A percentile compares a stretch with the other conserved stretches of the same genome.
These are phyloP conservation scores for Macrotus californicus DNA, from an alignment of 2,113 vertebrate species.

Conservation along the genomic window DNA sequence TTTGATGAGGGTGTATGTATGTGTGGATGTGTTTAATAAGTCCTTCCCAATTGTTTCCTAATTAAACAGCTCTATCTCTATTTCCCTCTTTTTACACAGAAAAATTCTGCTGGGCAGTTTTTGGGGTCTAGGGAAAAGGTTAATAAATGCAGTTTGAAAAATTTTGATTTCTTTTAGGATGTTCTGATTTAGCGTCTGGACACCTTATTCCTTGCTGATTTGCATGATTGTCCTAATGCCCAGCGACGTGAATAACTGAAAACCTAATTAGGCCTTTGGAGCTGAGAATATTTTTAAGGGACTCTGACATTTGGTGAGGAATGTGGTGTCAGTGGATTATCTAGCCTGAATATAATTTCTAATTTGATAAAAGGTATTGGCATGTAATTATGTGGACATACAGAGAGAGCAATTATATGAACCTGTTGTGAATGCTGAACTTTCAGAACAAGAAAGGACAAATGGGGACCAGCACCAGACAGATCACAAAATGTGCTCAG, in stretches of 20 bases:
- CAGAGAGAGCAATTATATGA: slow-evolving; percentile 43
- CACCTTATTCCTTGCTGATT: slow-evolving; percentile 48
- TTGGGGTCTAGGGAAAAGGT: slow-evolving; percentile 28
- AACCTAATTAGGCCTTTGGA: slow-evolving; percentile 67
- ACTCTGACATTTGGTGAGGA: slow-evolving; percentile 67
- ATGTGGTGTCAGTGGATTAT: slow-evolving; percentile 62
- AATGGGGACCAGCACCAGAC: not conserved
- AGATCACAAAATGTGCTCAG: not conserved
- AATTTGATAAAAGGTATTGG: slow-evolving; percentile 63
- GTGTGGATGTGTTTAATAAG: not conserved
- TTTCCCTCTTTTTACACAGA: not conserved
- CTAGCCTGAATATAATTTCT: slow-evolving; percentile 61
- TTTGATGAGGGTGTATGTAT: not conserved
- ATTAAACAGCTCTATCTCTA: not conserved
- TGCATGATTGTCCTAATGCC: slow-evolving; percentile 61
- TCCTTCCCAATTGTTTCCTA: not conserved
- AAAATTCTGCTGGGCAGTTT: not conserved
- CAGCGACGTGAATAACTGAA: slow-evolving; percentile 57
- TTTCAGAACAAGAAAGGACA: slow-evolving; percentile 34
- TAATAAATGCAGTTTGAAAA: slow-evolving; percentile 46
- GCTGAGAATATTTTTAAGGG: slow-evolving; percentile 53
- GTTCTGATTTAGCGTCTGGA: not conserved
- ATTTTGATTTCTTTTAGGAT: not conserved
- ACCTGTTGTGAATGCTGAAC: slow-evolving; percentile 32
- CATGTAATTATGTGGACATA: slow-evolving; percentile 59